Conservation (phyloP, 2,888 invertebrate genomes). For the Argyresthia goedartella region DNA sequence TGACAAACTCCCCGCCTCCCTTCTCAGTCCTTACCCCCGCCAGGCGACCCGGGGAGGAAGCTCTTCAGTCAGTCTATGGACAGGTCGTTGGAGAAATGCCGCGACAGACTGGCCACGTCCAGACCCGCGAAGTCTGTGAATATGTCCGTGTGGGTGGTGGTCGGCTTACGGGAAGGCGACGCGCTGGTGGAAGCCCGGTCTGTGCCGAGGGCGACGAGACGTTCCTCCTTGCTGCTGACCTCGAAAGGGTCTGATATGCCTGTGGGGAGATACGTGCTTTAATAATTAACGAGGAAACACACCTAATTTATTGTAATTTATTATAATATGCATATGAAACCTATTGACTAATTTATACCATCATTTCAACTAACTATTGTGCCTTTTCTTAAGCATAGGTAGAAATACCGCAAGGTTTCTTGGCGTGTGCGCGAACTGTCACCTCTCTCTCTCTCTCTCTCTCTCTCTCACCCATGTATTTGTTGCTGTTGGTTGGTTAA, state of each 20-base stretch:
- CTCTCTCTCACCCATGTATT: no score
- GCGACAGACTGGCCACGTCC: constrained; percentile 56
- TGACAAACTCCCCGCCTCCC: neutral
- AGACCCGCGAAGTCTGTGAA: constrained; percentile 61
- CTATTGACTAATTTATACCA: no score
- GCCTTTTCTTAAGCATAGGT: no score
- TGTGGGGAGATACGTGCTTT: constrained; percentile 18
- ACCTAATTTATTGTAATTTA: no score
- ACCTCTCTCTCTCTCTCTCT: no score
- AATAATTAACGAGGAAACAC: no score
- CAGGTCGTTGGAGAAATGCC: constrained; percentile 61
- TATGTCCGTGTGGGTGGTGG: constrained; percentile 43
- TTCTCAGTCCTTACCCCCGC: constrained; percentile 29
- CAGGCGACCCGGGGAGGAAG: constrained; percentile 57
- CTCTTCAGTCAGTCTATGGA: constrained; percentile 66
- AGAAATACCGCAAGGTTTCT: no score
- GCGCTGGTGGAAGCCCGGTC: constrained; percentile 35
- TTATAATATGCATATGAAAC: no score
- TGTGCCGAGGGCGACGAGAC: constrained; percentile 30
- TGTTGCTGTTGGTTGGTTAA: no score
- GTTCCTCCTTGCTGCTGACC: constrained; percentile 55
- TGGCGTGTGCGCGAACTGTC: no score
- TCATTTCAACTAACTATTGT: no score
- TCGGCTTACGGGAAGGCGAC: constrained; percentile 28
- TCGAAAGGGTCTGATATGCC: constrained; percentile 64